phyloP scores from a whole-genome alignment of 1,140 invertebrate species.

The Physella acuta region DNA sequence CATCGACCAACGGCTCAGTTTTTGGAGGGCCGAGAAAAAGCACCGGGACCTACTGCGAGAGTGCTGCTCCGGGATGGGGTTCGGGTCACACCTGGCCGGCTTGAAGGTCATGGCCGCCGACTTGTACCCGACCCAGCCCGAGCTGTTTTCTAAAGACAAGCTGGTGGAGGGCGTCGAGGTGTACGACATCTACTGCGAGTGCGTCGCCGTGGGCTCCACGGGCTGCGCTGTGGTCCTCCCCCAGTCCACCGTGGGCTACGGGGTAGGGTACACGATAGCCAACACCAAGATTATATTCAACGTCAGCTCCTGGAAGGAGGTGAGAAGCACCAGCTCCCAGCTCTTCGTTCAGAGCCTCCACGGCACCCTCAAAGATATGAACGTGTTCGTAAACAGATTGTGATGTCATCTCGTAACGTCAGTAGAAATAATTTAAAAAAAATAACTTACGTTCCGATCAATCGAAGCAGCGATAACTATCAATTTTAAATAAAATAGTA shows the following conservation, averaged over 20 bases:
- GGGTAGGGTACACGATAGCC: constrained; percentile 17
- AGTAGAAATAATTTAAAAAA: too few relatives aligned
- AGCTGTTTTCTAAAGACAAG: neutral
- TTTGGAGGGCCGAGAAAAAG: constrained; percentile 7
- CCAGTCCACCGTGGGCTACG: neutral
- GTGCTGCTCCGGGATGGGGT: neutral
- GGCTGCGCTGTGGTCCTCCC: constrained; percentile 9
- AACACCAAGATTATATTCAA: constrained; percentile 4
- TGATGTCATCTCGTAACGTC: too few relatives aligned
- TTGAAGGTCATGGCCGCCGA: constrained; percentile 6
- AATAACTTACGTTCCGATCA: too few relatives aligned
- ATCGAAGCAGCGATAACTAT: too few relatives aligned
- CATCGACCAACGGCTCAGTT: neutral
- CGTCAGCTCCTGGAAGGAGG: neutral
- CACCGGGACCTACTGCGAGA: neutral
- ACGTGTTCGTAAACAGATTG: neutral
- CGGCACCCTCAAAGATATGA: neutral
- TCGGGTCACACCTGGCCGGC: constrained; percentile 4
- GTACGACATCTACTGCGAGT: neutral
- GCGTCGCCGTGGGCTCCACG: constrained; percentile 10
- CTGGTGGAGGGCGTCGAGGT: neutral
- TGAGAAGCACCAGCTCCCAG: neutral
- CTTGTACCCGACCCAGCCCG: neutral
- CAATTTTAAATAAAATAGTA: too few relatives aligned
- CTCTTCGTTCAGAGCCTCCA: neutral